phyloP scores from a whole-genome alignment of 2,888 invertebrate genomes.

The Anorthoa munda region DNA sequence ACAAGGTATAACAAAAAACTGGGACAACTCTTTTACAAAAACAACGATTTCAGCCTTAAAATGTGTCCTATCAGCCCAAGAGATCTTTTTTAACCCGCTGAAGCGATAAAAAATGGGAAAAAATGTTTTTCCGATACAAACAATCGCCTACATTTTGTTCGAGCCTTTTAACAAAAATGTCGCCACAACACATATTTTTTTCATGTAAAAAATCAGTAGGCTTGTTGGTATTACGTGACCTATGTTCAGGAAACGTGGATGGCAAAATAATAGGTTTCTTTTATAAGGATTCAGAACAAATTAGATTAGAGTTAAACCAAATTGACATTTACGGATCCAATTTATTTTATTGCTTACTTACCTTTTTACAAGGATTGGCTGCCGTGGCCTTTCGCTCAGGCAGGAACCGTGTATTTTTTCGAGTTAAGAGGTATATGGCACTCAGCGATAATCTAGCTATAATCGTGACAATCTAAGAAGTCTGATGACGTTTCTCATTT shows the following conservation, averaged over 20 bases:
- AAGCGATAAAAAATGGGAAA: constrained; percentile 22
- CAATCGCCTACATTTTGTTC: constrained; percentile 34
- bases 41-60: constrained; percentile 14
- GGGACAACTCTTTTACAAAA: constrained; percentile 1
- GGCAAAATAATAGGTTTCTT: background rate
- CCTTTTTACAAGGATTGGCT: too few relatives aligned
- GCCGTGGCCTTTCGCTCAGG: too few relatives aligned
- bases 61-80: constrained; percentile 30
- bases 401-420: too few relatives aligned
- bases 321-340: background rate
- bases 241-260: background rate
- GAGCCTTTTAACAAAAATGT: constrained; percentile 14
- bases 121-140: constrained; percentile 51
- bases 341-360: background rate
- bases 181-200: constrained; percentile 9
- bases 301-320: background rate
- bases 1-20: background rate
- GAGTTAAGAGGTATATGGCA: too few relatives aligned
- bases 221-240: constrained; percentile 17
- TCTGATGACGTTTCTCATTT: too few relatives aligned
- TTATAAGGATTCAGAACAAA: background rate
- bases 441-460: too few relatives aligned
- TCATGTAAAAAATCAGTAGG: background rate
- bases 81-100: constrained; percentile 23
- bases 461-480: too few relatives aligned